These are phyloP conservation scores for Steinernema khuongi DNA, from an alignment of 1,140 invertebrate genomes.

Conservation along the genomic window DNA sequence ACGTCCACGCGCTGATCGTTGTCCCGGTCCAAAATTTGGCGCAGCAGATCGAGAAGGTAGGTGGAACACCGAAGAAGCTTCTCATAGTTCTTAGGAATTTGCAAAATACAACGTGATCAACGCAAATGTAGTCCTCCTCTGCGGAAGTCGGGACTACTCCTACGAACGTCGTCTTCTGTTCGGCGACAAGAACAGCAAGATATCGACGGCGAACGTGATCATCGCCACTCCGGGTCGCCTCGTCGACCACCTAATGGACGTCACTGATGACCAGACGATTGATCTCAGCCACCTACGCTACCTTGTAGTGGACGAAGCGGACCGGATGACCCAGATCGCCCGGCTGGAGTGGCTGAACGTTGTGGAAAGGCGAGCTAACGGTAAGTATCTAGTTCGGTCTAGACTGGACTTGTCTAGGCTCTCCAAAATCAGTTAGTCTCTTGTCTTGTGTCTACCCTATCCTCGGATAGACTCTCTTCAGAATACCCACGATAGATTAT, in stretches of 20 bases:
- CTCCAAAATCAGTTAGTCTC: too few species aligned
- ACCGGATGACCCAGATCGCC: constrained; percentile 81
- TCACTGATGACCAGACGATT: not conserved
- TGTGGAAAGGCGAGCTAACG: constrained; percentile 61
- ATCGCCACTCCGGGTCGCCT: constrained; percentile 86
- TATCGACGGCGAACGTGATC: constrained; percentile 71
- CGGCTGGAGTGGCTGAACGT: constrained; percentile 81
- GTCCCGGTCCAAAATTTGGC: constrained; percentile 86
- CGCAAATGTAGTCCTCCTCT: constrained; percentile 29
- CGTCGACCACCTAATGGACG: constrained; percentile 81
- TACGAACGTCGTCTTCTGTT: not conserved
- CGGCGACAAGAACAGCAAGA: constrained; percentile 6
- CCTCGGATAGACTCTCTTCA: too few species aligned
- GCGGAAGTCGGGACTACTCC: constrained; percentile 24
- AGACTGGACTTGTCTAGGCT: too few species aligned
- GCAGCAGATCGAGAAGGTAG: constrained; percentile 72
- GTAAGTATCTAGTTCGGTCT: too few species aligned
- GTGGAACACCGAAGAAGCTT: constrained; percentile 60
- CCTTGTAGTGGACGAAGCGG: constrained; percentile 83
- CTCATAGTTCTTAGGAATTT: constrained; percentile 23
- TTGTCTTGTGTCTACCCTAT: too few species aligned
- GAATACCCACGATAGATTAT: too few species aligned
- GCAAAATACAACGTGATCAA: constrained; percentile 24
- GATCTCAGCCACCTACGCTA: constrained; percentile 56
- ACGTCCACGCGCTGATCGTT: constrained; percentile 77